Evolutionary conservation across 37 sponge, comb jelly and placozoan species (phyloP).

Genomic region (Ephydatia muelleri): DNA sequence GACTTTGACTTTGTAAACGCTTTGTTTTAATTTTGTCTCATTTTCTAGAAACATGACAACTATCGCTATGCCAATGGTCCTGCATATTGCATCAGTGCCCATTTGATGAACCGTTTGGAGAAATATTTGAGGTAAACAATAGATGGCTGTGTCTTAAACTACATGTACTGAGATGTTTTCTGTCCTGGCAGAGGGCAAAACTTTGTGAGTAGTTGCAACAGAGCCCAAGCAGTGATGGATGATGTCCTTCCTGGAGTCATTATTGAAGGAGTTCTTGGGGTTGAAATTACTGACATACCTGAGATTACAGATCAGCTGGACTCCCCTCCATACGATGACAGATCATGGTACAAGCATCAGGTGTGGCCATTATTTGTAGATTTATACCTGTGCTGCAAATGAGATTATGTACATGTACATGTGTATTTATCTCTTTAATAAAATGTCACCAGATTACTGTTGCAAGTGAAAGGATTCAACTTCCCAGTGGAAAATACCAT

Average conservation of each 20-base stretch:
- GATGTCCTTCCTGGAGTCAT: not conserved
- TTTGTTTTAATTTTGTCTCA: too few species aligned
- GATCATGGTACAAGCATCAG: not conserved
- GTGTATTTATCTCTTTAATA: not conserved
- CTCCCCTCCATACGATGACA: not conserved
- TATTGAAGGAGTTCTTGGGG: not conserved
- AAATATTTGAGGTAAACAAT: not conserved
- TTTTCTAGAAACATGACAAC: not conserved
- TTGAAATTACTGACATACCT: not conserved
- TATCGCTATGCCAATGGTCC: not conserved
- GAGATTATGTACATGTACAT: not conserved
- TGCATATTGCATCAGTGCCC: not conserved
- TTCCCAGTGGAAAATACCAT: not conserved
- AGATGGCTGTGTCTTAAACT: not conserved
- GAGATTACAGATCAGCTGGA: not conserved
- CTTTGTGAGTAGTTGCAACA: not conserved
- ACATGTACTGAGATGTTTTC: not conserved
- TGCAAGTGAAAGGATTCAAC: not conserved
- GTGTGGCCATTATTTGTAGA: too few species aligned
- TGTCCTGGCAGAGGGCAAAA: not conserved
- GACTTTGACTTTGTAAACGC: too few species aligned
- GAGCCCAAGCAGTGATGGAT: not conserved
- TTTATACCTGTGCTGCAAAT: too few species aligned
- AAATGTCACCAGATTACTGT: not conserved
- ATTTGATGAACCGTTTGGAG: not conserved